phyloP scores from a whole-genome alignment of 1,140 invertebrate genomes.

The Phenacoccus solenopsis region DNA sequence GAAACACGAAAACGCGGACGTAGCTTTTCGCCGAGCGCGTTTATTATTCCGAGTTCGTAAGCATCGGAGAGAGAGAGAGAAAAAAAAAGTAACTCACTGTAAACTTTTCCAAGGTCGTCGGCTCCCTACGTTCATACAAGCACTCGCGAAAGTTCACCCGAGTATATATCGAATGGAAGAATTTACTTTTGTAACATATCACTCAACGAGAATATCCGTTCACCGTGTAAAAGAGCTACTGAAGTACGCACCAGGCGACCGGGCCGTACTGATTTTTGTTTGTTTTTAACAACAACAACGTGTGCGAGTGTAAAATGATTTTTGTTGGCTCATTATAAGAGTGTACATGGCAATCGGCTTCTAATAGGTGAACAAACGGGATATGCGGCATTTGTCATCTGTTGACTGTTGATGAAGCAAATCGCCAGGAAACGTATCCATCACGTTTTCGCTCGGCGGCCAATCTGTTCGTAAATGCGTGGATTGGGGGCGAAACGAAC shows the following conservation, averaged over 20 bases:
- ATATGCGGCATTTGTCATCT: slow-evolving; percentile 9
- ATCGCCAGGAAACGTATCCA: slow-evolving; percentile 14
- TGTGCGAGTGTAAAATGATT: not conserved
- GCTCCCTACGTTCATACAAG: too few relatives aligned
- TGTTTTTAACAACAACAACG: not conserved
- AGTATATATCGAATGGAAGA: too few relatives aligned
- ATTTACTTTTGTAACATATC: not conserved
- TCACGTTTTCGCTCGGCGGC: slow-evolving; percentile 11
- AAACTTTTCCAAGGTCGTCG: too few relatives aligned
- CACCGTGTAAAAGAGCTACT: too few relatives aligned
- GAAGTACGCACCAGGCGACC: too few relatives aligned
- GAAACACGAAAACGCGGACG: too few relatives aligned
- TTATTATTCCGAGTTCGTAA: too few relatives aligned
- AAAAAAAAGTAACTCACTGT: too few relatives aligned
- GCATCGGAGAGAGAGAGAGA: too few relatives aligned
- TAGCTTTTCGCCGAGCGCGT: too few relatives aligned
- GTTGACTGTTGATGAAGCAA: slow-evolving; percentile 14
- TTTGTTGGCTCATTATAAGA: slow-evolving; percentile 2
- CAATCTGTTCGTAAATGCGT: not conserved
- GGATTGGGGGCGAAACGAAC: not conserved
- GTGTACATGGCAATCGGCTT: slow-evolving; percentile 5
- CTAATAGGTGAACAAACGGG: slow-evolving; percentile 15
- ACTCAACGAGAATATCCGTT: too few relatives aligned
- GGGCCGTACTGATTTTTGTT: not conserved
- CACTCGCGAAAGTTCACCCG: too few relatives aligned